phyloP scores from a whole-genome alignment of 2,888 invertebrate species.

The Nemoura dubitans region DNA sequence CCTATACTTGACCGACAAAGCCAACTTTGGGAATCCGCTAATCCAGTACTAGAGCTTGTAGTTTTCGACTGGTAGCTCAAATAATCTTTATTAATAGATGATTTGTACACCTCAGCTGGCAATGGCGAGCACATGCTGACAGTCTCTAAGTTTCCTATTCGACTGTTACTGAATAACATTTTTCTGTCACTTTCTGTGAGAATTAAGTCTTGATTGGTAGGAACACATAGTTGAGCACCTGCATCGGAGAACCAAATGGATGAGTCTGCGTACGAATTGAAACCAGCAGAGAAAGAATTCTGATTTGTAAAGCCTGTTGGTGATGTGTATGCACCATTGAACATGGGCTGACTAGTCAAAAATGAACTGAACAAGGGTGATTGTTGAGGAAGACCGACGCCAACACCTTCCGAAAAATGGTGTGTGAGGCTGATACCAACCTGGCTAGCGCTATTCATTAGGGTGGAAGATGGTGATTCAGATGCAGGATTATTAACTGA shows the following conservation, averaged over 20 bases:
- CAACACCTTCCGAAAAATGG: constrained; percentile 27
- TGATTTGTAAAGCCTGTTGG: constrained; percentile 46
- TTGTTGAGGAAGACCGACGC: constrained; percentile 45
- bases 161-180: constrained; percentile 43
- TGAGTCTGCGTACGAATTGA: constrained; percentile 47
- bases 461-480: background rate
- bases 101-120: constrained; percentile 44
- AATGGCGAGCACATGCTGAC: constrained; percentile 46
- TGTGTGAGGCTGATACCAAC: background rate
- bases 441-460: constrained; percentile 29
- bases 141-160: constrained; percentile 43
- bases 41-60: constrained; percentile 20
- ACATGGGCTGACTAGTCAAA: constrained; percentile 45
- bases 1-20: constrained; percentile 46
- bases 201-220: constrained; percentile 18
- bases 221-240: constrained; percentile 39
- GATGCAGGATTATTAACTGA: constrained; percentile 28
- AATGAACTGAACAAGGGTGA: constrained; percentile 47
- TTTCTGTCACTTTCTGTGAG: constrained; percentile 43
- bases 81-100: constrained; percentile 45
- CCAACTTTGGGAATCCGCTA: constrained; percentile 48
- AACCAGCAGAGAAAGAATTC: constrained; percentile 46
- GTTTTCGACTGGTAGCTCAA: constrained; percentile 41
- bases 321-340: constrained; percentile 47
- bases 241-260: constrained; percentile 49